These are phyloP conservation scores for Tupaia tana DNA, from an alignment of 2,113 vertebrate species.

Conservation along the genomic window DNA sequence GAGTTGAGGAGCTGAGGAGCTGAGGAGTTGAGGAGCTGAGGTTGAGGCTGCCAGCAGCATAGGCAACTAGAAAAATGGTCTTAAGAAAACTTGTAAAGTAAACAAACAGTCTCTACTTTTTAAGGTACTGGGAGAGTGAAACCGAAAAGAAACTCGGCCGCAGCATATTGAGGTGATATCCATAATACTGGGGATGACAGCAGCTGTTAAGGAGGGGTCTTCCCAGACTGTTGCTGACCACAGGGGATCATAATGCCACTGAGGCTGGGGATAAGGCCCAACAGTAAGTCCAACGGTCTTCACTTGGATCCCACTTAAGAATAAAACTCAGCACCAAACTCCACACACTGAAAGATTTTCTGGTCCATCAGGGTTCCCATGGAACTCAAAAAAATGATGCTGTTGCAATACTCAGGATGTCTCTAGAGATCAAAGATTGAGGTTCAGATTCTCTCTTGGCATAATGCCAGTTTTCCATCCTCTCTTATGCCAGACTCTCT, in stretches of 20 bases:
- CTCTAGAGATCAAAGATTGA: neutral
- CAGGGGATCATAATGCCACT: too few species aligned
- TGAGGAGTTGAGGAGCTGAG: too few species aligned
- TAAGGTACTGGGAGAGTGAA: neutral
- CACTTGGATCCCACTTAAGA: neutral
- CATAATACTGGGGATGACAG: neutral
- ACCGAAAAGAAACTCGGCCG: neutral
- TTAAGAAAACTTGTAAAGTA: neutral
- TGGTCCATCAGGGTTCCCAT: neutral
- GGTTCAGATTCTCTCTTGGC: slow-evolving; percentile 27
- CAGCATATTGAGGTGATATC: neutral
- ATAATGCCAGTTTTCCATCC: slow-evolving; percentile 1
- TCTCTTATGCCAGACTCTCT: slow-evolving; percentile 38
- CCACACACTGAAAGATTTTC: neutral
- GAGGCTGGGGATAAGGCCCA: neutral
- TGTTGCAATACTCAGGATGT: neutral
- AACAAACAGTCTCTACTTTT: neutral
- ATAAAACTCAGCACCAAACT: neutral
- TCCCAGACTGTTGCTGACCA: neutral
- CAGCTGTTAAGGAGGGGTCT: neutral
- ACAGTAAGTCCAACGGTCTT: neutral
- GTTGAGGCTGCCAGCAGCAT: neutral
- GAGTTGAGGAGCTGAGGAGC: too few species aligned
- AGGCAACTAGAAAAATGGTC: neutral
- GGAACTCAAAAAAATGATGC: neutral